These are phyloP conservation scores for Chaetophractus vellerosus DNA, from an alignment of 2,797 vertebrate genomes.

Conservation along the genomic window DNA sequence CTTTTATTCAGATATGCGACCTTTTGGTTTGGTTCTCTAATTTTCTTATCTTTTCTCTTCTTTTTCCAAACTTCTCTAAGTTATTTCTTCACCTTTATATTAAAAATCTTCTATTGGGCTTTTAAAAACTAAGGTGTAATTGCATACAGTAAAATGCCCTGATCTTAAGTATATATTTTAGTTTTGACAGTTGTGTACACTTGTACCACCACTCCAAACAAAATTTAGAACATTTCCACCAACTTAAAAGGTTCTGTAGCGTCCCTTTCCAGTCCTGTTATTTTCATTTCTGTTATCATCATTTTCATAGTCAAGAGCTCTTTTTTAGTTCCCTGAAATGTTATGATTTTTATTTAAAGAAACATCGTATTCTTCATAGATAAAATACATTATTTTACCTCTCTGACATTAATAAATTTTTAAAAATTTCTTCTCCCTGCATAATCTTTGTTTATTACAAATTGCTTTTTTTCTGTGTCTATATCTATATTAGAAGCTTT, in stretches of 20 bases:
- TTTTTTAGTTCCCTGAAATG: conserved; percentile 54
- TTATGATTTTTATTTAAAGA: not conserved
- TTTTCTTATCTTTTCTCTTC: conserved; percentile 17
- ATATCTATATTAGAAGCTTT: conserved; percentile 2
- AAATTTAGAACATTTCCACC: conserved; percentile 12
- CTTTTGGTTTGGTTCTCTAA: not conserved
- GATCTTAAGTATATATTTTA: not conserved
- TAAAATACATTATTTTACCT: conserved; percentile 18
- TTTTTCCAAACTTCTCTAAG: conserved; percentile 61
- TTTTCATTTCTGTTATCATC: conserved; percentile 4
- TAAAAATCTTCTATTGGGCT: not conserved
- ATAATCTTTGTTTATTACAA: not conserved
- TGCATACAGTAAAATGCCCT: not conserved
- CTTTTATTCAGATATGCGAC: not conserved
- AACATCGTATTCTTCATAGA: not conserved
- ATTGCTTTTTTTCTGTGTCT: not conserved
- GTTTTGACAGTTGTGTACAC: not conserved
- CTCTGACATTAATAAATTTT: conserved; percentile 25
- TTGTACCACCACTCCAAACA: not conserved
- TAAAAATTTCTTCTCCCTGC: not conserved
- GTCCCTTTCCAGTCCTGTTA: not conserved
- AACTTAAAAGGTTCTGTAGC: not conserved
- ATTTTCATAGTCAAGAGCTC: conserved; percentile 9
- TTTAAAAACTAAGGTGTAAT: not conserved
- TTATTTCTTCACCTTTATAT: not conserved